Evolutionary conservation across 2,113 vertebrate genomes (phyloP).

Genomic region (Cyprinodon variegatus): DNA sequence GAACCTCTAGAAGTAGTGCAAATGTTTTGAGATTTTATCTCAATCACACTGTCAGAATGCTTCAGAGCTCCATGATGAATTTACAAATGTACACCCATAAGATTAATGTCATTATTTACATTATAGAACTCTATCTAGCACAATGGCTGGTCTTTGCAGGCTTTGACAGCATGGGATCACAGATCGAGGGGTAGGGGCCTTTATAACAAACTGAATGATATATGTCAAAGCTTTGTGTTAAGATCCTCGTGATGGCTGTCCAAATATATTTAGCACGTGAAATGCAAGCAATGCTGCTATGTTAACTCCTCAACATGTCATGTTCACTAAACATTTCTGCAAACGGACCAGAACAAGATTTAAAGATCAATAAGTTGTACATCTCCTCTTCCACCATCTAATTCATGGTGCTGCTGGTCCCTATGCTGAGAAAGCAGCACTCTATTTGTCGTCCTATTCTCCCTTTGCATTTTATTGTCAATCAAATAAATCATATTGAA

Average conservation of each 20-base stretch:
- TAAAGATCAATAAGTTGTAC: background rate
- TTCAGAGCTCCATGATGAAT: background rate
- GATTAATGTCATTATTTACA: background rate
- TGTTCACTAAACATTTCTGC: background rate
- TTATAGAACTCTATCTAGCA: background rate
- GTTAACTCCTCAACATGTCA: background rate
- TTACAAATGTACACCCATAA: background rate
- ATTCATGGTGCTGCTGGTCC: background rate
- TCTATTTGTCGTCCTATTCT: conserved; percentile 17
- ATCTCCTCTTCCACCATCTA: background rate
- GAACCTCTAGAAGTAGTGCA: background rate
- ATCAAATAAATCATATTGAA: background rate
- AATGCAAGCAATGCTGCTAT: background rate
- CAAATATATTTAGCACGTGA: background rate
- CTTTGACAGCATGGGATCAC: background rate
- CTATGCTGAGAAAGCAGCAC: background rate
- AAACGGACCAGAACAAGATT: background rate
- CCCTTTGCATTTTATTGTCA: background rate
- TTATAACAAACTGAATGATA: background rate
- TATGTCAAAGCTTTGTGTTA: background rate
- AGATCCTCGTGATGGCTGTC: background rate
- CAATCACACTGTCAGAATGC: background rate
- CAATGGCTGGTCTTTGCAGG: too few species aligned
- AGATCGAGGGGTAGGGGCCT: background rate
- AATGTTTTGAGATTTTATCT: background rate